Evolutionary conservation across 2,888 invertebrate species (phyloP).

Genomic region (Abrostola triplasia): DNA sequence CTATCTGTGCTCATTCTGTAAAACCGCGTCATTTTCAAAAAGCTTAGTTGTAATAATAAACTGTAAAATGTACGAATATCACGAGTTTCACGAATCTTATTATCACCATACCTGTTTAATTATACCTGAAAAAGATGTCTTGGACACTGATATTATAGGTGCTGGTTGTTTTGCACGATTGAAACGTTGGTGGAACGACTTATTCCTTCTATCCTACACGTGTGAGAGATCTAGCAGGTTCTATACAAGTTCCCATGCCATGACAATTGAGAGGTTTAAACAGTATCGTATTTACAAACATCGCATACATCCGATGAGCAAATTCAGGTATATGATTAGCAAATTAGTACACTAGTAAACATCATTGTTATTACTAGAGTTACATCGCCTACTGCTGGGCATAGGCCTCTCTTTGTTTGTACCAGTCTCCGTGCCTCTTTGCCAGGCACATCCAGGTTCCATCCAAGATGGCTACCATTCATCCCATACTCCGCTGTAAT

Average conservation of each 20-base stretch:
- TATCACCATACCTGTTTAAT: conserved; percentile 21
- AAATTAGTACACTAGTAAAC: no score
- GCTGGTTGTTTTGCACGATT: neutral
- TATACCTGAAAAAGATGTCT: conserved; percentile 22
- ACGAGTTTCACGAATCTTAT: conserved; percentile 22
- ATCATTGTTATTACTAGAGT: neutral
- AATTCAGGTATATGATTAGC: conserved; percentile 18
- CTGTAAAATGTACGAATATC: neutral
- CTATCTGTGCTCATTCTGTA: neutral
- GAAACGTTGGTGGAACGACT: conserved; percentile 25
- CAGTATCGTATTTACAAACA: conserved; percentile 19
- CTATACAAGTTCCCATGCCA: conserved; percentile 27
- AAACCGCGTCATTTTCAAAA: neutral
- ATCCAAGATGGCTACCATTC: no score
- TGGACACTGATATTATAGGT: conserved; percentile 22
- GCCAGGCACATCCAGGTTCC: no score
- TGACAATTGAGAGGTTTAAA: conserved; percentile 23
- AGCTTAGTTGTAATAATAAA: no score
- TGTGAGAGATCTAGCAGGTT: conserved; percentile 1
- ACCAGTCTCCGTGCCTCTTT: no score
- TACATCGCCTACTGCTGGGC: no score
- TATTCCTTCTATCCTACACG: conserved; percentile 19
- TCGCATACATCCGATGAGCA: conserved; percentile 34
- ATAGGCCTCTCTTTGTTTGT: no score
- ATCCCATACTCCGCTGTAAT: no score